Evolutionary conservation across 2,888 invertebrate genomes (phyloP).

Genomic region (Epirrhoe alternata): DNA sequence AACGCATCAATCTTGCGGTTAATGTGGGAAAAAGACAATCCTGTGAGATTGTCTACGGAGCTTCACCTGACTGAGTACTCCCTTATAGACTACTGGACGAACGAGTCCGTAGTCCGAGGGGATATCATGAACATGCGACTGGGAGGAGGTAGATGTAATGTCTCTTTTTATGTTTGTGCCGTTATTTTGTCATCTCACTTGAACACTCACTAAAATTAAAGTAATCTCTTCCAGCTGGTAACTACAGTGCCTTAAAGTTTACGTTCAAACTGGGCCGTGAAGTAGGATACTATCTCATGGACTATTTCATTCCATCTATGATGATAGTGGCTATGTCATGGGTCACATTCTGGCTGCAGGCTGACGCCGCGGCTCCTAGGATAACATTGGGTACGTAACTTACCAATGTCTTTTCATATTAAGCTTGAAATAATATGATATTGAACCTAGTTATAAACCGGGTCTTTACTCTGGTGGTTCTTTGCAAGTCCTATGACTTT

Average conservation of each 20-base stretch:
- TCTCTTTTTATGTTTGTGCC: slow-evolving; percentile 56
- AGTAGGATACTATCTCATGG: slow-evolving; percentile 94
- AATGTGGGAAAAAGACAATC: slow-evolving; percentile 90
- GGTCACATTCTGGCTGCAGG: slow-evolving; percentile 96
- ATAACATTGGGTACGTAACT: slow-evolving; percentile 88
- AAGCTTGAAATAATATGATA: too few relatives aligned
- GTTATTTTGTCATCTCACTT: slow-evolving; percentile 33
- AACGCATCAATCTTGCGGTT: slow-evolving; percentile 90
- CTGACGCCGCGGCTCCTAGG: slow-evolving; percentile 93
- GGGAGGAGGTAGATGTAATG: slow-evolving; percentile 88
- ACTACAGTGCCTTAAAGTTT: slow-evolving; percentile 92
- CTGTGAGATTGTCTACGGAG: slow-evolving; percentile 90
- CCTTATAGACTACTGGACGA: slow-evolving; percentile 89
- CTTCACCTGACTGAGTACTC: slow-evolving; percentile 93
- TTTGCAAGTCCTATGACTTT: too few relatives aligned
- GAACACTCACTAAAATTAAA: slow-evolving; percentile 5
- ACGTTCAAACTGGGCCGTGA: slow-evolving; percentile 92
- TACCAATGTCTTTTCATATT: too few relatives aligned
- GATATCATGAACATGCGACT: slow-evolving; percentile 88
- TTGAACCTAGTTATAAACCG: too few relatives aligned
- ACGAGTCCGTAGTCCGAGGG: slow-evolving; percentile 89
- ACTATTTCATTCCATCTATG: slow-evolving; percentile 94
- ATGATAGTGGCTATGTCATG: slow-evolving; percentile 94
- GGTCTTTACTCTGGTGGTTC: too few relatives aligned
- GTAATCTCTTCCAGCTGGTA: slow-evolving; percentile 87